Percentiles rank a stretch among this genome's conserved stretches.
Conservation (phyloP, 1,140 invertebrate genomes). For the Drosophila pruinosa region DNA sequence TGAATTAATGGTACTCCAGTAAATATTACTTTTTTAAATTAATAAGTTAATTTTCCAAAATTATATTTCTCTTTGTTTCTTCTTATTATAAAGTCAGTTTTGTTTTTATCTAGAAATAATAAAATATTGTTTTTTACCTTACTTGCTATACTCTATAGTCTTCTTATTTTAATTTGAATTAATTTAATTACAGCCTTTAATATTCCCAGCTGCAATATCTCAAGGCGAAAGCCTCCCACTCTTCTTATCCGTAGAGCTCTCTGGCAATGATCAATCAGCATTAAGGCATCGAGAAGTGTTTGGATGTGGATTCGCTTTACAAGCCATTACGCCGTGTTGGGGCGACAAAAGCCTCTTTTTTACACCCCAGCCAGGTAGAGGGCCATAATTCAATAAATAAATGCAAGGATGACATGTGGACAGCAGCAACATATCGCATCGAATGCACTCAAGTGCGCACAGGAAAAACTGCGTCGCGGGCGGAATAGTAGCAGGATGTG, state of each 20-base stretch:
- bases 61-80: neutral
- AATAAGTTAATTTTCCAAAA: no score
- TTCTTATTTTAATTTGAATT: no score
- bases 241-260: neutral
- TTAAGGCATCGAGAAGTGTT: constrained; percentile 15
- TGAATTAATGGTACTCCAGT: no score
- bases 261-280: constrained; percentile 34
- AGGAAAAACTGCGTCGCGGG: constrained; percentile 17
- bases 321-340: constrained; percentile 24
- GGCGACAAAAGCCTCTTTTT: constrained; percentile 2
- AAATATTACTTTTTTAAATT: no score
- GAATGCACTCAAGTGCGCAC: constrained; percentile 67
- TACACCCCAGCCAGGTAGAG: neutral
- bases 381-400: constrained; percentile 76
- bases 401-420: constrained; percentile 71
- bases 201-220: no score
- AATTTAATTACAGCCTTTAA: no score
- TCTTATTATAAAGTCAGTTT: neutral
- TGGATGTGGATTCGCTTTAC: constrained; percentile 9
- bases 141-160: no score
- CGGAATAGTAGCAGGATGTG: neutral
- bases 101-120: neutral
- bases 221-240: no score
- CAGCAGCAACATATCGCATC: constrained; percentile 67
- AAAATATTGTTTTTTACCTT: no score